phyloP scores from a whole-genome alignment of 2,113 vertebrate genomes.

The Toxotes chatareus region DNA sequence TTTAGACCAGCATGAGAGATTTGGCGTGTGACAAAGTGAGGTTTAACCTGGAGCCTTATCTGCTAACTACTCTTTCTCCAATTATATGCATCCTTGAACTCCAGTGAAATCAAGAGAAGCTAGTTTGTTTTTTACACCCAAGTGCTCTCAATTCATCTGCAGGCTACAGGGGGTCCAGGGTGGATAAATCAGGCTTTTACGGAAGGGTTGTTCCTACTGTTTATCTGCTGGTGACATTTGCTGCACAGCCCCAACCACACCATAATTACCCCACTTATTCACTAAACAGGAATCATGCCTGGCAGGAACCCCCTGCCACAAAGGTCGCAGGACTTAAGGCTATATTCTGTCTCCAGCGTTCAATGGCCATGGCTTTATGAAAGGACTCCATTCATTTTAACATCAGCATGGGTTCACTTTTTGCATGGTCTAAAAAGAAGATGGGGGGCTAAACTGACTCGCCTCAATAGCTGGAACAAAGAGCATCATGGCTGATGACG shows the following conservation, averaged over 20 bases:
- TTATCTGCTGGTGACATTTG: constrained; percentile 99
- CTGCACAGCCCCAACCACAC: constrained; percentile 90
- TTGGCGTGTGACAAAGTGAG: constrained; percentile 81
- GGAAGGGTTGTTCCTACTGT: constrained; percentile 93
- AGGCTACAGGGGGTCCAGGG: constrained; percentile 92
- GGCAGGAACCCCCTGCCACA: constrained; percentile 92
- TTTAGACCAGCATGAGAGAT: constrained; percentile 46
- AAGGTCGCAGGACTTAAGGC: constrained; percentile 93
- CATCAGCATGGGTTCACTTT: constrained; percentile 78
- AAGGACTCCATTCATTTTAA: constrained; percentile 75
- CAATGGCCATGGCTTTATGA: constrained; percentile 74
- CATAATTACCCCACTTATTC: constrained; percentile 99
- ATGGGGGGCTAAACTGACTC: constrained; percentile 68
- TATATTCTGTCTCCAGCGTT: constrained; percentile 87
- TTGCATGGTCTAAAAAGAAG: constrained; percentile 63
- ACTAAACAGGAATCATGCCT: constrained; percentile 93
- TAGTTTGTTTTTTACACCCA: constrained; percentile 85
- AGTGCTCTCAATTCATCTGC: constrained; percentile 84
- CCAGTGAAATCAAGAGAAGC: constrained; percentile 87
- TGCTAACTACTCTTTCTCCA: constrained; percentile 87
- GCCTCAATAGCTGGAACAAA: constrained; percentile 67
- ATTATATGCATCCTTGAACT: constrained; percentile 97
- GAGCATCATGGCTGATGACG: constrained; percentile 63
- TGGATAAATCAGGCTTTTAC: constrained; percentile 96
- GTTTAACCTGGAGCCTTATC: constrained; percentile 86